A percentile compares a stretch with the other conserved stretches of the same genome.
Conservation (phyloP, 2,113 vertebrate species). For the Protobothrops flavoviridis region DNA sequence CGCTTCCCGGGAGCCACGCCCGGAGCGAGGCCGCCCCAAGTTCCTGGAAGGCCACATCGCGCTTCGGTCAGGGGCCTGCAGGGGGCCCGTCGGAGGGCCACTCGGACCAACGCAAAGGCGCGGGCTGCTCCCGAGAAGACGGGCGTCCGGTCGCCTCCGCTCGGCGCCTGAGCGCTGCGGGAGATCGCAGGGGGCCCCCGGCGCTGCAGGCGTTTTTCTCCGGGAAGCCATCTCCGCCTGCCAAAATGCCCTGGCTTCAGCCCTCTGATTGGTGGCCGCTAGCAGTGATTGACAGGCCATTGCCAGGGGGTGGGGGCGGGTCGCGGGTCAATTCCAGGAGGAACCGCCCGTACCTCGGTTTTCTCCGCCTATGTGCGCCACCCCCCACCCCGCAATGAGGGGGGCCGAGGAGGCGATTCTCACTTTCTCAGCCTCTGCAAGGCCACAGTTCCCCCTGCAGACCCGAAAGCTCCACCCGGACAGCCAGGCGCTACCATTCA, state of each 20-base stretch:
- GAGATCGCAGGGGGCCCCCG: conserved; percentile 20
- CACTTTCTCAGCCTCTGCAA: too few species aligned
- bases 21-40: neutral
- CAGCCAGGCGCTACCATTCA: neutral
- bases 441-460: neutral
- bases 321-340: too few species aligned
- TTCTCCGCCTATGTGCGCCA: neutral
- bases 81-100: too few species aligned
- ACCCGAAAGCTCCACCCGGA: neutral
- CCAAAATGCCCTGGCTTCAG: conserved; percentile 61
- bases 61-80: neutral
- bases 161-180: neutral
- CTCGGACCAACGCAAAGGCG: neutral
- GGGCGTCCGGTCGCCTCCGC: neutral
- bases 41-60: neutral
- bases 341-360: neutral
- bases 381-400: too few species aligned
- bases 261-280: conserved; percentile 68
- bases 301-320: neutral
- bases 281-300: conserved; percentile 23
- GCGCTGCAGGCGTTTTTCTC: conserved; percentile 34
- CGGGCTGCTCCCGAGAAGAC: neutral
- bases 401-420: neutral
- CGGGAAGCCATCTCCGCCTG: conserved; percentile 32
- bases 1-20: neutral